Base-by-base conservation (phyloP, 2,113 vertebrate genomes). In the Perca schrenkii region DNA sequence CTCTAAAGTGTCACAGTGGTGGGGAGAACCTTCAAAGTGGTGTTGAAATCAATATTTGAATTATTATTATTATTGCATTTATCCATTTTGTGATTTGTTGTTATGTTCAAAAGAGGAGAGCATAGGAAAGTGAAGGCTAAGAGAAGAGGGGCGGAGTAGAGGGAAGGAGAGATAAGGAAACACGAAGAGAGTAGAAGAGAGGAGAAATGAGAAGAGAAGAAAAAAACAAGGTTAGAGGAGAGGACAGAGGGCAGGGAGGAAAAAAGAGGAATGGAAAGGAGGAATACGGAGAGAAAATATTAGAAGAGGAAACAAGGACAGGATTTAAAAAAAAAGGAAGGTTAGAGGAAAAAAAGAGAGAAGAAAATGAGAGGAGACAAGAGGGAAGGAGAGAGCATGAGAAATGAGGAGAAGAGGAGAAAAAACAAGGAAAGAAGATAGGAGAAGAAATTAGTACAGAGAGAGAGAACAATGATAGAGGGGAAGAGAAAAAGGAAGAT, bases 1-100 rank as follows among this genome's bases (percentile, higher is more conserved):
- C 34, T 36, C 5, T 19, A 36, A 65, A 77, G 53, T 14, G 25
- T 54, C 43, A 56, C 19, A 71, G 54, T 7, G 12, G 4, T 19
- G 40, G 13, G 2, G 13, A 53, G n/a, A 50, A 15, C 17, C 15
- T 52, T n/a, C 54, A 43, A 64, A 54, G 16, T 46, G 12, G 5
- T 17, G 21, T 28, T 43, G 7, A 50, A 58, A 72, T 47, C 52
- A 71, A 82, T 82, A 46, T 50, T 5, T 63, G 6, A 61, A 60
- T 54, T 4, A 17, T 28, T 22, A 17, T 28, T 22, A 21, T n/a
- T 31, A n/a, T 2, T 11, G 16, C 40, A 15, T 43, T 13, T 14
- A 25, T 61, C 54, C 0, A 46, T 47, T 31, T 63, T 52, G 11
- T 52, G 22, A 22, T 74, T n/a, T n/a, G n/a, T 3, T 50, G 8